Evolutionary conservation across 1,140 invertebrate species (phyloP), one percentile per base, ranked within the genome.

Genomic region (Ips nitidus): DNA sequence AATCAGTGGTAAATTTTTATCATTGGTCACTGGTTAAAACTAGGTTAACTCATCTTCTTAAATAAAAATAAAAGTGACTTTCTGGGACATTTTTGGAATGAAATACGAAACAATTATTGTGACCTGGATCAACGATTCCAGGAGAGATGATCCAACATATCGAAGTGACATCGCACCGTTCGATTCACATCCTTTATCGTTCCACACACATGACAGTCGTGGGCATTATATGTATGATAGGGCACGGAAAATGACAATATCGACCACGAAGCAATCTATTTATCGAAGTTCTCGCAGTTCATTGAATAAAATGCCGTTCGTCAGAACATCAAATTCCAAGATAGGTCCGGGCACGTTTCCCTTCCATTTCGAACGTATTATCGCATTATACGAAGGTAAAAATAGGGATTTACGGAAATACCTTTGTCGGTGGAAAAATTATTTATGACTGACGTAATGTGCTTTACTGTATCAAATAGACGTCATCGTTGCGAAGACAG

Each of bases 231-330:
- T 22, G 22, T 50, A 50, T 22, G 45, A 50, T 50, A 22, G 3
- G 45, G 45, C 45, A 4, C 45, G 45, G 45, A 50, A 50, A 50
- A 50, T 50, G 45, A 6, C 45, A 22, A 50, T 50, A 50, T 50
- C 45, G 45, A 50, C 7, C 45, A 50, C 7, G 45, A 50, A 22
- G 45, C 6, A 50, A 50, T 50, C 45, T 50, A 50, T 50, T 50
- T 50, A 50, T 50, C 45, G 6, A 50, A 50, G 45, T 50, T 50
- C 45, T 50, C 45, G 7, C 45, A 22, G 45, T 50, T 50, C 45
- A 50, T 50, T 50, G 45, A 50, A 50, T 50, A 50, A 50, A 22
- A 50, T 22, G 6, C 45, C 22, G 45, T 50, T 50, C 45, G 45
- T 8, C 45, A 50, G 45, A 50, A 50, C 45, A 50, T 8, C 45